Percentiles rank a stretch among this genome's conserved stretches.
These are phyloP conservation scores for Barbus barbus DNA, from an alignment of 2,113 vertebrate genomes.

Conservation along the genomic window DNA sequence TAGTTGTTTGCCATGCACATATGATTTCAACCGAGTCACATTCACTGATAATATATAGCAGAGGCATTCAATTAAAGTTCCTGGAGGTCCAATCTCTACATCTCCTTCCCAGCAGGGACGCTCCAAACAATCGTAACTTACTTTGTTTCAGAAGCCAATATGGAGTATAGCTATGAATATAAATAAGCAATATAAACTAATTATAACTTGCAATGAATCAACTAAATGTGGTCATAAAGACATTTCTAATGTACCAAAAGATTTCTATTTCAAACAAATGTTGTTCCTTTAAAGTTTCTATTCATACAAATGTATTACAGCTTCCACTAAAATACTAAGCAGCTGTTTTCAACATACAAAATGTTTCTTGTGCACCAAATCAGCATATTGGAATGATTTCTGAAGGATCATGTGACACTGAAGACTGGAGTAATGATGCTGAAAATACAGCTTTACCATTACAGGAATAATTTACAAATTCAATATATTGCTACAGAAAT, in stretches of 20 bases:
- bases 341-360: too few species aligned
- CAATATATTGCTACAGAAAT: not conserved
- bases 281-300: too few species aligned
- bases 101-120: not conserved
- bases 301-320: too few species aligned
- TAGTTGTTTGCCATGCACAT: not conserved
- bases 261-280: too few species aligned
- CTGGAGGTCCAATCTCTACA: not conserved
- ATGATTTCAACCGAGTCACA: not conserved
- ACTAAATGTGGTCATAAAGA: not conserved
- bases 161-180: not conserved
- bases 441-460: not conserved
- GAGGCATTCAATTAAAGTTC: constrained; percentile 11
- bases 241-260: not conserved
- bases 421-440: not conserved
- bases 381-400: too few species aligned
- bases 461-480: not conserved
- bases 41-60: constrained; percentile 15
- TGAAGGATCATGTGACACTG: not conserved
- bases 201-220: not conserved
- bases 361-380: too few species aligned
- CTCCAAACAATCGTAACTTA: not conserved
- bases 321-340: too few species aligned
- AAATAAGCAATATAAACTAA: not conserved
- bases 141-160: not conserved